Percentiles rank a stretch among this genome's conserved stretches.
phyloP scores from a whole-genome alignment of 2,113 vertebrate species.

The Anthoscopus minutus region DNA sequence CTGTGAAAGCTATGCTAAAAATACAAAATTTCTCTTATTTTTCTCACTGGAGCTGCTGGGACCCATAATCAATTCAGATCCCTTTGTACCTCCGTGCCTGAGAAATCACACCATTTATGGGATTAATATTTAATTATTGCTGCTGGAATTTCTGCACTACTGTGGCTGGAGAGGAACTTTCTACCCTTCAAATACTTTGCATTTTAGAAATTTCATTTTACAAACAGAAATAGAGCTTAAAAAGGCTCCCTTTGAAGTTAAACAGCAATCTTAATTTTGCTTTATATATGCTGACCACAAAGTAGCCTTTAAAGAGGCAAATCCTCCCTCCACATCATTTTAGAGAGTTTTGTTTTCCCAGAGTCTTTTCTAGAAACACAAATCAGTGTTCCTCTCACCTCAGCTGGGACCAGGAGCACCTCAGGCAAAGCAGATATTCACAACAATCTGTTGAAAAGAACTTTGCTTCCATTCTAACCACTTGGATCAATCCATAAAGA shows the following conservation, averaged over 20 bases:
- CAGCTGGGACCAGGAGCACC: background rate
- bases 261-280: background rate
- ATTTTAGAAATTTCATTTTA: background rate
- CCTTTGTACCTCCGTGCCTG: background rate
- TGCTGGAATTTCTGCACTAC: background rate
- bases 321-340: background rate
- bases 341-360: background rate
- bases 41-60: background rate
- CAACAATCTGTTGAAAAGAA: background rate
- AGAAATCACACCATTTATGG: background rate
- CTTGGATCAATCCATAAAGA: background rate
- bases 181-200: background rate
- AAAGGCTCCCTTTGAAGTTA: background rate
- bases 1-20: background rate
- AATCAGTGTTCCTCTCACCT: background rate
- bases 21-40: background rate
- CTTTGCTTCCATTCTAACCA: background rate
- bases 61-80: rapidly evolving
- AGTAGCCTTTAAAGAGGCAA: background rate
- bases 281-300: background rate
- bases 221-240: background rate
- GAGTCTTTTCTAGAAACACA: background rate
- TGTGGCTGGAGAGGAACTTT: background rate
- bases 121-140: background rate
- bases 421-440: background rate